These are phyloP conservation scores for Esox lucius DNA, from an alignment of 2,797 vertebrate genomes.

Conservation along the genomic window DNA sequence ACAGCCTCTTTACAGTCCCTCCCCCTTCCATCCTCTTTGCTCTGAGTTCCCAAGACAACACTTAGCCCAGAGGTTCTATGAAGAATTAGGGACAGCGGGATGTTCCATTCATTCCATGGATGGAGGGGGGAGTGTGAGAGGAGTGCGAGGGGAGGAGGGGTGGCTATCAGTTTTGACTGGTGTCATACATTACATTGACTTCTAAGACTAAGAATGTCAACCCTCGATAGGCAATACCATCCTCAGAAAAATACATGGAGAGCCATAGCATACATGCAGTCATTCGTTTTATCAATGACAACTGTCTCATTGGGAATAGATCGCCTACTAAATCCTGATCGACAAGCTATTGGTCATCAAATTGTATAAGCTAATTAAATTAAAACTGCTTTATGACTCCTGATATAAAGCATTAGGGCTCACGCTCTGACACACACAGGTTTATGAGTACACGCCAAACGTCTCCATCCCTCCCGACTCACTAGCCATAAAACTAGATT, in stretches of 20 bases:
- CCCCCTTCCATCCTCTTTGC: conserved; percentile 59
- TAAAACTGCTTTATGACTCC: conserved; percentile 68
- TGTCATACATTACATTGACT: conserved; percentile 61
- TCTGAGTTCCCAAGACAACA: conserved; percentile 70
- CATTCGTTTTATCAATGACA: conserved; percentile 42
- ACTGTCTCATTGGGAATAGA: conserved; percentile 43
- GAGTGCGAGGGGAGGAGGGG: conserved; percentile 42
- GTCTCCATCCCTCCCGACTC: conserved; percentile 60
- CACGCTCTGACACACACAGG: conserved; percentile 56
- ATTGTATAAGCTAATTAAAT: conserved; percentile 73
- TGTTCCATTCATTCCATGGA: conserved; percentile 55
- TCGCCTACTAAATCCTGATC: conserved; percentile 50
- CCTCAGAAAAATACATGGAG: neutral
- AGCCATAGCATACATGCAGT: conserved; percentile 49
- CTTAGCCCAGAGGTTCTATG: conserved; percentile 69
- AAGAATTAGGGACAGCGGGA: conserved; percentile 66
- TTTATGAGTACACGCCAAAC: conserved; percentile 68
- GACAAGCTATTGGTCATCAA: conserved; percentile 67
- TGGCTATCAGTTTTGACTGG: conserved; percentile 55
- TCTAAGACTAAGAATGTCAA: conserved; percentile 44
- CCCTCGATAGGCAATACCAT: conserved; percentile 44
- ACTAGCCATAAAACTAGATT: conserved; percentile 79
- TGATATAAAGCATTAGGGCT: conserved; percentile 57
- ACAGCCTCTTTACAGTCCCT: conserved; percentile 68
- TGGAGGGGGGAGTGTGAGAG: conserved; percentile 17